Percentiles rank a stretch among this genome's conserved stretches.
Evolutionary conservation across 2,888 invertebrate species (phyloP).

Genomic region (Cryptosula pallasiana): DNA sequence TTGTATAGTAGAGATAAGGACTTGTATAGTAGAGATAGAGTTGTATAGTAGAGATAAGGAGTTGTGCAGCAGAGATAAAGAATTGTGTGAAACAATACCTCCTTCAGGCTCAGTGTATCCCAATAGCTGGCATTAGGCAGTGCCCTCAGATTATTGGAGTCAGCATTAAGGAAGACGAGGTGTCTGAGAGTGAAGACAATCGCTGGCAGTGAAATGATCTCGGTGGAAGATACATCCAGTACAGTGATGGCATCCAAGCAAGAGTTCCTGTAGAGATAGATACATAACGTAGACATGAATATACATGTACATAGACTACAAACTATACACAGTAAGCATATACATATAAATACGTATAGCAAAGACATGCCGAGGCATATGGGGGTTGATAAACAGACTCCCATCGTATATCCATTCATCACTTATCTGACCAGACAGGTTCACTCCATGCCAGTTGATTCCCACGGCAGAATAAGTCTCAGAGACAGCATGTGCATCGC

Average conservation of each 20-base stretch:
- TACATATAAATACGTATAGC: neutral
- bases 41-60: neutral
- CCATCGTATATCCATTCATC: slow-evolving; percentile 79
- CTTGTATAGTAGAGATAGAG: no score
- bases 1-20: no score
- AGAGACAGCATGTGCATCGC: slow-evolving; percentile 49
- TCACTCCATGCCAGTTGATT: slow-evolving; percentile 76
- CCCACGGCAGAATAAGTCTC: slow-evolving; percentile 64
- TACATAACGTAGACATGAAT: neutral
- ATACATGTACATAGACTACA: neutral
- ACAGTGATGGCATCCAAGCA: neutral
- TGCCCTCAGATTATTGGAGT: slow-evolving; percentile 72
- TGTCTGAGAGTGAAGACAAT: slow-evolving; percentile 52
- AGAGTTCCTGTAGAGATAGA: no score
- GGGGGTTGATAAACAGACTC: slow-evolving; percentile 76
- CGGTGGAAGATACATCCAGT: neutral
- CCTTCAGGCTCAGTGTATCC: slow-evolving; percentile 51
- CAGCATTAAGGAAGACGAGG: slow-evolving; percentile 79
- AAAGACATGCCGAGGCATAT: slow-evolving; percentile 63
- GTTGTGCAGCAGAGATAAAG: neutral
- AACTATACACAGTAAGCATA: neutral
- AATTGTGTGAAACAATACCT: neutral
- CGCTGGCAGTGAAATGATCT: neutral
- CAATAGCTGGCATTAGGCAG: slow-evolving; percentile 74
- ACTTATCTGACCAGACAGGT: slow-evolving; percentile 58